These are phyloP conservation scores for Amblyopsis hoosieri DNA, from an alignment of 2,797 vertebrate genomes.

Conservation along the genomic window DNA sequence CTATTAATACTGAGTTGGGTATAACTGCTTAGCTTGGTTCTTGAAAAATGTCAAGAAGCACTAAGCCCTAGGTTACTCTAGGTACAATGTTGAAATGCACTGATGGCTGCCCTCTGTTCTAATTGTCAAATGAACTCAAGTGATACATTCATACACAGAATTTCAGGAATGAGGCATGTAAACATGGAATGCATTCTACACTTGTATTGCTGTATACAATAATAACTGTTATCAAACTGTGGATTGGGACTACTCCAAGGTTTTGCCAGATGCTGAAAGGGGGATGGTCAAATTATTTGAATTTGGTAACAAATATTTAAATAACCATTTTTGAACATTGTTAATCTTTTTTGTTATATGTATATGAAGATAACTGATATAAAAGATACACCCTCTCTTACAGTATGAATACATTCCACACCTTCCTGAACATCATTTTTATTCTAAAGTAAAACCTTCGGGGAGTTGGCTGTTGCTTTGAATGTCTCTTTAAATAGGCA, in stretches of 20 bases:
- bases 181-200: not conserved
- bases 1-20: slow-evolving; percentile 43
- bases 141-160: not conserved
- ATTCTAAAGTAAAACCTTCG: slow-evolving; percentile 34
- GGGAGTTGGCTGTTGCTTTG: slow-evolving; percentile 43
- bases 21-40: not conserved
- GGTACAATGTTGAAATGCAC: not conserved
- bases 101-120: too few species aligned
- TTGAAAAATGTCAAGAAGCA: not conserved
- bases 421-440: slow-evolving; percentile 15
- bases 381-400: slow-evolving; percentile 17
- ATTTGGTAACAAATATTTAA: too few species aligned
- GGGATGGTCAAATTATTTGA: too few species aligned
- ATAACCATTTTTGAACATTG: too few species aligned
- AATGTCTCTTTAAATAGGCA: slow-evolving; percentile 73
- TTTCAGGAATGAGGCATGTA: not conserved
- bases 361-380: too few species aligned
- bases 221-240: too few species aligned
- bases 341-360: too few species aligned
- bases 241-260: too few species aligned
- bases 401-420: slow-evolving; percentile 16
- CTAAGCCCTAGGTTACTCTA: too few species aligned
- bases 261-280: too few species aligned
- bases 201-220: not conserved
- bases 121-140: not conserved